phyloP scores from a whole-genome alignment of 2,888 invertebrate species.

The Orthosia incerta region DNA sequence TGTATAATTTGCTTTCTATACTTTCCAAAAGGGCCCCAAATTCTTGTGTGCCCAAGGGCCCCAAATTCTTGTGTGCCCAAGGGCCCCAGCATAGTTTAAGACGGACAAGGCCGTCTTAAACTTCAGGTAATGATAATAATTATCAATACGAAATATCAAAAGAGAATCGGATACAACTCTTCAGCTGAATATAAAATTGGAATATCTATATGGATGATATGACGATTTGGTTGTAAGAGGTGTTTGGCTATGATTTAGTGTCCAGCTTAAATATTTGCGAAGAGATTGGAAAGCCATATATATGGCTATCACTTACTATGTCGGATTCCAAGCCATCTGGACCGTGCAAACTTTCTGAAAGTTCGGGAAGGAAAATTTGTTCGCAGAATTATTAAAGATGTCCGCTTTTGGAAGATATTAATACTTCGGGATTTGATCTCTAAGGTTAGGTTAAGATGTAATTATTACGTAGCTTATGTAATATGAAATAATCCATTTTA shows the following conservation, averaged over 20 bases:
- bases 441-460: constrained; percentile 8
- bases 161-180: constrained; percentile 13
- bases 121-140: constrained; percentile 35
- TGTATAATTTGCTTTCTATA: too few species aligned
- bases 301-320: constrained; percentile 71
- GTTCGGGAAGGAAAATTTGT: constrained; percentile 67
- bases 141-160: constrained; percentile 40
- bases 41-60: too few species aligned
- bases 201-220: constrained; percentile 3
- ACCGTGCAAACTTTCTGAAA: constrained; percentile 66
- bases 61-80: too few species aligned
- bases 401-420: constrained; percentile 38
- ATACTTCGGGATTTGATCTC: constrained; percentile 11
- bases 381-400: constrained; percentile 62
- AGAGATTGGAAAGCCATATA: constrained; percentile 61
- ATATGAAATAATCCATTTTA: background rate
- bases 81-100: too few species aligned
- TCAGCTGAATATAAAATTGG: constrained; percentile 22
- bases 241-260: constrained; percentile 37
- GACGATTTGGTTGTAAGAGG: constrained; percentile 6
- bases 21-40: too few species aligned
- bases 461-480: background rate
- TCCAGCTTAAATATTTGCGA: constrained; percentile 52
- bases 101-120: too few species aligned
- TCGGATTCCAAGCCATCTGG: constrained; percentile 72